Conservation (phyloP, 2,888 invertebrate species). For the Argyra leucocephala region DNA sequence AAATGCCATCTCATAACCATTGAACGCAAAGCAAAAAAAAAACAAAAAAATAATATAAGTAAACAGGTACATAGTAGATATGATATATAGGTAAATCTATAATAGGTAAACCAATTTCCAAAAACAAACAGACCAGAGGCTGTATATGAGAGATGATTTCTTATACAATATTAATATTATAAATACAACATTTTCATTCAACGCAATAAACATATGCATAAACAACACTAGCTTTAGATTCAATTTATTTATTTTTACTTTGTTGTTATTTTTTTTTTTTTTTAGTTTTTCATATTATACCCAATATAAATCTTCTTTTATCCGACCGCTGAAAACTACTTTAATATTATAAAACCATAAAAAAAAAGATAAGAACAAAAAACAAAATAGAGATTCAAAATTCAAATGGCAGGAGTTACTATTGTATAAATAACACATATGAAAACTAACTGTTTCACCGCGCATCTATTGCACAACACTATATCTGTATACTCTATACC, state of each 20-base stretch:
- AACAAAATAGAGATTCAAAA: neutral
- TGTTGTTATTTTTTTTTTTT: neutral
- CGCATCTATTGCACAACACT: neutral
- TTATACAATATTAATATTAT: too few species aligned
- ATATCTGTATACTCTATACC: too few species aligned
- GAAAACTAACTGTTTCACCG: neutral
- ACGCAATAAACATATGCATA: neutral
- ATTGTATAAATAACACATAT: neutral
- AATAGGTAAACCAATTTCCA: neutral
- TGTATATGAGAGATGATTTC: too few species aligned
- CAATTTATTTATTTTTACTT: neutral
- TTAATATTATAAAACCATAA: slow-evolving; percentile 3
- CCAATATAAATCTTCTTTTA: neutral
- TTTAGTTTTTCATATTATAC: neutral
- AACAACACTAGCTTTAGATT: neutral
- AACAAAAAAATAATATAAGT: too few species aligned
- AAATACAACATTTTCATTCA: too few species aligned
- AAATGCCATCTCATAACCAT: too few species aligned
- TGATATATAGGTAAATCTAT: too few species aligned
- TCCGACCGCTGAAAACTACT: neutral
- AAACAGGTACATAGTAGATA: too few species aligned
- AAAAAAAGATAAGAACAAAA: neutral
- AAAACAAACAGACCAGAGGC: neutral
- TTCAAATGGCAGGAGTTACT: neutral
- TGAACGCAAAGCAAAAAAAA: too few species aligned